phyloP scores from a whole-genome alignment of 2,888 invertebrate species.

The Mermis nigrescens region DNA sequence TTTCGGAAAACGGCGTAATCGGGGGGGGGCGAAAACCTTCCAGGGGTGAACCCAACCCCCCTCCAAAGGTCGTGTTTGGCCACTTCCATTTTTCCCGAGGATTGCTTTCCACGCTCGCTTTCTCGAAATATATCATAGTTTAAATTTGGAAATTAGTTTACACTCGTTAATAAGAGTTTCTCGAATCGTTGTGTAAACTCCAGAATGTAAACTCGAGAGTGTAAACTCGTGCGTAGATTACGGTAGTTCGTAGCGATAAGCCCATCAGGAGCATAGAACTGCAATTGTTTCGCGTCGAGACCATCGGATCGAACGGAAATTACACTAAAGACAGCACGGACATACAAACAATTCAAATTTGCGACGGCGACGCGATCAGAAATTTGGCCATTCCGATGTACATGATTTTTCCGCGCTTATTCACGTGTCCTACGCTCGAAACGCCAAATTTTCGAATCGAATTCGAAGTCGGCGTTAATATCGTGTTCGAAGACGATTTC shows the following conservation, averaged over 20 bases:
- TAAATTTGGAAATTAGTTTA: too few relatives aligned
- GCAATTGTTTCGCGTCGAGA: constrained; percentile 80
- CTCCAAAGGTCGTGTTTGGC: too few relatives aligned
- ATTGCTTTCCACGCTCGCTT: too few relatives aligned
- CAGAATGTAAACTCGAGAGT: too few relatives aligned
- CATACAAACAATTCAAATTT: constrained; percentile 92
- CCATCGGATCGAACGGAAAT: constrained; percentile 65
- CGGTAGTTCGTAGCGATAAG: constrained; percentile 51
- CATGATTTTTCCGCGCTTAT: constrained; percentile 83
- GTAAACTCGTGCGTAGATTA: too few relatives aligned
- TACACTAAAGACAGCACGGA: constrained; percentile 55
- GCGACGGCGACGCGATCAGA: constrained; percentile 67
- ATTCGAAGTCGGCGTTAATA: constrained; percentile 77
- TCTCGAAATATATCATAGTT: too few relatives aligned
- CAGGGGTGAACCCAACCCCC: too few relatives aligned
- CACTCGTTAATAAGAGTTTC: too few relatives aligned
- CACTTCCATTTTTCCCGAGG: too few relatives aligned
- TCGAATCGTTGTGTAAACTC: too few relatives aligned
- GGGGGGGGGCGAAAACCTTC: too few relatives aligned
- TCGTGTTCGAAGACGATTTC: constrained; percentile 78
- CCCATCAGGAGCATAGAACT: constrained; percentile 77
- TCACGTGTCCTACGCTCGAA: constrained; percentile 74
- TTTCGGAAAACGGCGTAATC: too few relatives aligned
- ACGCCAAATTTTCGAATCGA: constrained; percentile 87
- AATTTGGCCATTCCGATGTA: constrained; percentile 66